phyloP scores from a whole-genome alignment of 2,113 vertebrate genomes.

The Toxotes jaculatrix region DNA sequence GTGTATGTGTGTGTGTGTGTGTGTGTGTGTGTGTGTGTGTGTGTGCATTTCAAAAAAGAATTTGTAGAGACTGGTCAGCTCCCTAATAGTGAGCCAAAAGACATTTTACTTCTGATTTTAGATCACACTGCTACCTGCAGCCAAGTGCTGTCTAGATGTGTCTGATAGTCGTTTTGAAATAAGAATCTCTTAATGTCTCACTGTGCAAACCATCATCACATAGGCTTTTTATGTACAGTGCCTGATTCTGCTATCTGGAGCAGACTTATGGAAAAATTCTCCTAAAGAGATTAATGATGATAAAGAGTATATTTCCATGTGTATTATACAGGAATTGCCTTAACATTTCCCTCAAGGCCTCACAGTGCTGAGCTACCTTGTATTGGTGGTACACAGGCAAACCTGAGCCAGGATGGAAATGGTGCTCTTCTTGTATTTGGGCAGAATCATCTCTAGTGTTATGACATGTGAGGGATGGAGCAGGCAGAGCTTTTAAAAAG shows the following conservation, averaged over 20 bases:
- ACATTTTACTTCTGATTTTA: slow-evolving; percentile 54
- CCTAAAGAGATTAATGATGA: slow-evolving; percentile 14
- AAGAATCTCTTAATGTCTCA: slow-evolving; percentile 13
- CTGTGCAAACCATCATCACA: slow-evolving; percentile 11
- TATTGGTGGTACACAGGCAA: slow-evolving; percentile 20
- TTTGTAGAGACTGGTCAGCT: slow-evolving; percentile 51
- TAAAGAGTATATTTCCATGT: slow-evolving; percentile 18
- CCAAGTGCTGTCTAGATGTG: slow-evolving; percentile 11
- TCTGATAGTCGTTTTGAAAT: slow-evolving; percentile 30
- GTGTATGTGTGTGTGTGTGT: slow-evolving; percentile 42
- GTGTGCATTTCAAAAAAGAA: slow-evolving; percentile 47
- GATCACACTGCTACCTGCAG: slow-evolving; percentile 34
- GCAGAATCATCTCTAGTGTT: slow-evolving; percentile 66
- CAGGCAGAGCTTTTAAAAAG: slow-evolving; percentile 74
- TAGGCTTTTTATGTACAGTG: not conserved
- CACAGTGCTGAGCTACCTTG: slow-evolving; percentile 1
- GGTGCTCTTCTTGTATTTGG: slow-evolving; percentile 54
- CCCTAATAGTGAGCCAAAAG: slow-evolving; percentile 50
- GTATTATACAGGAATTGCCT: not conserved
- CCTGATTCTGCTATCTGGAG: not conserved
- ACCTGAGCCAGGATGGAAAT: slow-evolving; percentile 34
- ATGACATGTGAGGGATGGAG: slow-evolving; percentile 76
- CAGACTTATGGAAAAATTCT: not conserved
- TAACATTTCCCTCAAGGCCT: slow-evolving; percentile 2
- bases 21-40: slow-evolving; percentile 38